These are phyloP conservation scores for Nomada hirtipes DNA, from an alignment of 2,888 invertebrate species.

Conservation along the genomic window DNA sequence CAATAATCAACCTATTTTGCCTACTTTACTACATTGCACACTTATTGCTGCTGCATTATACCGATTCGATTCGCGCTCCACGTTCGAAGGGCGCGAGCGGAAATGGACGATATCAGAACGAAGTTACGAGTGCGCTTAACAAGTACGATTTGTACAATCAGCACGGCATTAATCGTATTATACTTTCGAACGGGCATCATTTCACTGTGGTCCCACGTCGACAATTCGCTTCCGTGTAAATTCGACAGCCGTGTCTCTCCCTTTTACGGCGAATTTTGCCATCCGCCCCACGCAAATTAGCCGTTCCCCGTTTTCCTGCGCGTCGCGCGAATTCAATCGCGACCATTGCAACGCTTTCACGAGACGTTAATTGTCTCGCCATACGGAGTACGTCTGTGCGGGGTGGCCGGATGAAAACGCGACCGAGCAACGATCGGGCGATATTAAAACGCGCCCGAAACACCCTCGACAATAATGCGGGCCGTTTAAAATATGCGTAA, in stretches of 20 bases:
- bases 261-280: conserved; percentile 36
- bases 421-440: neutral
- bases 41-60: neutral
- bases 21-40: neutral
- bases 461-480: conserved; percentile 13
- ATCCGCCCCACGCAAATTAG: conserved; percentile 24
- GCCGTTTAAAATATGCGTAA: conserved; percentile 25
- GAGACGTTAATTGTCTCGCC: conserved; percentile 32
- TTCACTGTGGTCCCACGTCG: conserved; percentile 28
- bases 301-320: neutral
- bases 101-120: conserved; percentile 20
- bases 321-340: neutral
- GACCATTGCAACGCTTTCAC: conserved; percentile 35
- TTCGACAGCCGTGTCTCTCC: conserved; percentile 26
- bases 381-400: conserved; percentile 19
- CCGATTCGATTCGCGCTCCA: neutral
- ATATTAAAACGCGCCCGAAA: conserved; percentile 26
- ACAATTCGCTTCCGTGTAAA: conserved; percentile 29
- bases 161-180: conserved; percentile 39
- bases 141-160: conserved; percentile 47
- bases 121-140: conserved; percentile 30
- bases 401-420: conserved; percentile 11
- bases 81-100: neutral
- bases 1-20: neutral
- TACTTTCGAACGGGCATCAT: conserved; percentile 22